A percentile compares a stretch with the other conserved stretches of the same genome.
Conservation (phyloP, 2,797 vertebrate genomes). For the Gorsachius magnificus region DNA sequence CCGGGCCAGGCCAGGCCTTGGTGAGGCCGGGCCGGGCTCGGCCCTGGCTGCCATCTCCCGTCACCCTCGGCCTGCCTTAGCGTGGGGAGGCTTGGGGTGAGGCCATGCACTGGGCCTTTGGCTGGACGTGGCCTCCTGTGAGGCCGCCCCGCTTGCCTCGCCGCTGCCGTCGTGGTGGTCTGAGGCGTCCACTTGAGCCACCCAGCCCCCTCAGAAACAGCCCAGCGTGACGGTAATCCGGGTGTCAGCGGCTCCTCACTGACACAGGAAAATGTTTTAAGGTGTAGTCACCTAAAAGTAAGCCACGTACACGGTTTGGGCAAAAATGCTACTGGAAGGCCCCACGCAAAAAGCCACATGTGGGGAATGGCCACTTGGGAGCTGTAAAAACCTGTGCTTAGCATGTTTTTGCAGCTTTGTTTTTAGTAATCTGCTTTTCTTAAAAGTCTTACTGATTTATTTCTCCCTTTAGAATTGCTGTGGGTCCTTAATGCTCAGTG, state of each 20-base stretch:
- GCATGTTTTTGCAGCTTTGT: rapidly evolving
- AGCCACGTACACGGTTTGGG: rapidly evolving
- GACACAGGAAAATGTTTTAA: neutral
- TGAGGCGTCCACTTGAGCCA: rapidly evolving
- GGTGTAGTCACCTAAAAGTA: rapidly evolving
- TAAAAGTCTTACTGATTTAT: neutral
- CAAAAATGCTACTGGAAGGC: neutral
- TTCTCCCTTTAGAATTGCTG: neutral
- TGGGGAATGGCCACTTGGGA: neutral
- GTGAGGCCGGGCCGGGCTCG: no score
- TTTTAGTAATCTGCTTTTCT: neutral
- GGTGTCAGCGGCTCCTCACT: no score
- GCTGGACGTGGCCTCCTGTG: rapidly evolving
- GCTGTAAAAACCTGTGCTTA: rapidly evolving
- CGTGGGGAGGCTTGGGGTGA: rapidly evolving
- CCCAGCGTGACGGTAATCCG: rapidly evolving
- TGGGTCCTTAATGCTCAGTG: neutral
- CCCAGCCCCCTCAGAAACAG: rapidly evolving
- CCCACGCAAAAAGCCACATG: rapidly evolving
- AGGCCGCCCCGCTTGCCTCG: rapidly evolving
- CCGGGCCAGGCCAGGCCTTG: no score
- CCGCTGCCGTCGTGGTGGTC: rapidly evolving
- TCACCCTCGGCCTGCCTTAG: no score
- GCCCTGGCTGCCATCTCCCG: neutral
- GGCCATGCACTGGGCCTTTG: rapidly evolving